phyloP scores from a whole-genome alignment of 1,140 invertebrate species.

The Dreissena polymorpha region DNA sequence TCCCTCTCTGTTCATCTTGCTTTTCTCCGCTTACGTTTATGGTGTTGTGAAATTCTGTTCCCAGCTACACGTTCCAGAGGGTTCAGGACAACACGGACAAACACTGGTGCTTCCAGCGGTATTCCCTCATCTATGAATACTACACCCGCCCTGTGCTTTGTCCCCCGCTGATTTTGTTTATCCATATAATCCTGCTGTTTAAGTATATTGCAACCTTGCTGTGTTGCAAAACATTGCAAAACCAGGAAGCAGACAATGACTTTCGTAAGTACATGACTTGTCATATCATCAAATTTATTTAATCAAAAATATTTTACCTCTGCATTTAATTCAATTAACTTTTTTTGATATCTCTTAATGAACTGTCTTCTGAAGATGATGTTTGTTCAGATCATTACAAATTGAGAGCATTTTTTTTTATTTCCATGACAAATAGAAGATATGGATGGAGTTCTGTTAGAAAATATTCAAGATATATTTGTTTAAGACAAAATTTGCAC shows the following conservation, averaged over 20 bases:
- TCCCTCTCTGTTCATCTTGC: neutral
- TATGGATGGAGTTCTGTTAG: no score
- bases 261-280: conserved; percentile 47
- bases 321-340: no score
- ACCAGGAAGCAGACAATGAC: conserved; percentile 34
- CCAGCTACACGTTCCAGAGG: conserved; percentile 75
- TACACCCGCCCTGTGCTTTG: conserved; percentile 78
- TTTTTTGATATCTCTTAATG: no score
- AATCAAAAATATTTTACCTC: no score
- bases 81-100: conserved; percentile 77
- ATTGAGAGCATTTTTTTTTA: no score
- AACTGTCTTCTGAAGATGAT: no score
- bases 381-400: no score
- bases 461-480: no score
- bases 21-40: neutral
- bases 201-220: conserved; percentile 51
- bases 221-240: conserved; percentile 50
- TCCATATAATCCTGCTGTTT: conserved; percentile 68
- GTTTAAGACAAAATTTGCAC: no score
- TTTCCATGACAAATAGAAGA: no score
- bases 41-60: conserved; percentile 24
- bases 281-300: no score
- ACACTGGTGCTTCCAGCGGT: conserved; percentile 80
- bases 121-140: conserved; percentile 79
- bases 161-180: conserved; percentile 79